Conservation (phyloP, 2,888 invertebrate genomes). For the Troglohyphantes excavatus region DNA sequence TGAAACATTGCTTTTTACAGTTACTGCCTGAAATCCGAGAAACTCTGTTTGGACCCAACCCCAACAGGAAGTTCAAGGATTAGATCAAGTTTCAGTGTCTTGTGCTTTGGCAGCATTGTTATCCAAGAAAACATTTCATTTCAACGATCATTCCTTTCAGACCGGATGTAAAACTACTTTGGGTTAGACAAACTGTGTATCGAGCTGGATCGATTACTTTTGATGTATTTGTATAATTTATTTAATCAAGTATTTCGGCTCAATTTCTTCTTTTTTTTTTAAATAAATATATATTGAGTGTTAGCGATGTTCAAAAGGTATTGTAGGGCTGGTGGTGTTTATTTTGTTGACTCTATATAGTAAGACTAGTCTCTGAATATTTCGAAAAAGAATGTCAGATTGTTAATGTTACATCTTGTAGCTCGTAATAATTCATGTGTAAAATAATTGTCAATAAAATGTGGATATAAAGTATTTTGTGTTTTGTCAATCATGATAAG, state of each 20-base stretch:
- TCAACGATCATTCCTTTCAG: constrained; percentile 32
- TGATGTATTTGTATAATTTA: constrained; percentile 34
- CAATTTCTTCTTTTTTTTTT: constrained; percentile 21
- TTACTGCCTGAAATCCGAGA: constrained; percentile 96
- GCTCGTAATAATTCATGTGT: background rate
- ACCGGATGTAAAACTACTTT: constrained; percentile 16
- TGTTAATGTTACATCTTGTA: background rate
- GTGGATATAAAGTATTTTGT: background rate
- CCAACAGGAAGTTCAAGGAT: constrained; percentile 97
- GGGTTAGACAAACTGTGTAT: constrained; percentile 10
- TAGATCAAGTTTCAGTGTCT: constrained; percentile 84
- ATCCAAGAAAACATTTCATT: constrained; percentile 58
- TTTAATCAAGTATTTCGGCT: constrained; percentile 49
- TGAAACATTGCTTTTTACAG: constrained; percentile 81
- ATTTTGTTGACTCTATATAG: background rate
- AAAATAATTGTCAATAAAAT: background rate
- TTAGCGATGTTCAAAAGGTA: background rate
- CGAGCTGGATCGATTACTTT: background rate
- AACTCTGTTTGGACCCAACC: constrained; percentile 96
- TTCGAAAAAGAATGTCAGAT: background rate
- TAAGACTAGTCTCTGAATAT: constrained; percentile 27
- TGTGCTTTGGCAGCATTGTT: background rate
- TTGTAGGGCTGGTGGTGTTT: background rate
- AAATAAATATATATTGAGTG: background rate
- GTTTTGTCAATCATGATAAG: no score